Evolutionary conservation across 2,888 invertebrate species (phyloP).

Genomic region (Latrodectus hesperus): DNA sequence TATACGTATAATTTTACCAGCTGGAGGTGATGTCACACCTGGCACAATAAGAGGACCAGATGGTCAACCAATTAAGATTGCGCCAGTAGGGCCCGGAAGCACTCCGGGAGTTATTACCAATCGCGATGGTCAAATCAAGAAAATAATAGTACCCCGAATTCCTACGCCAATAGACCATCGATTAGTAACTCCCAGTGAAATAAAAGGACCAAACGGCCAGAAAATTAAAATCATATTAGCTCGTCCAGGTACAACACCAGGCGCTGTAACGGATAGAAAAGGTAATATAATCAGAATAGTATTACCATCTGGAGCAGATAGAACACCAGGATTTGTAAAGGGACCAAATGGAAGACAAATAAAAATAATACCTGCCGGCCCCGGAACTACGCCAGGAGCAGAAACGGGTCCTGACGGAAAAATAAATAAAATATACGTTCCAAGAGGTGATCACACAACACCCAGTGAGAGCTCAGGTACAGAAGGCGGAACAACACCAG

Average conservation of each 20-base stretch:
- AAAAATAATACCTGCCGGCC: slow-evolving; percentile 7
- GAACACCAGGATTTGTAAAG: slow-evolving; percentile 15
- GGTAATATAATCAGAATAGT: background rate
- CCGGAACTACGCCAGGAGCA: background rate
- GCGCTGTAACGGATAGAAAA: background rate
- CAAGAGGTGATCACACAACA: background rate
- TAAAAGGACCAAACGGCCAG: background rate
- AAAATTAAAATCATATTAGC: background rate
- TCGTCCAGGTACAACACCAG: background rate
- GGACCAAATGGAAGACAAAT: slow-evolving; percentile 27
- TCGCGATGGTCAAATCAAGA: background rate
- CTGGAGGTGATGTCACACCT: background rate
- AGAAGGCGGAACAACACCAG: background rate
- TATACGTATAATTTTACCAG: background rate
- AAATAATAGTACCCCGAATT: background rate
- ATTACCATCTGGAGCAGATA: background rate
- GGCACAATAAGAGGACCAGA: background rate
- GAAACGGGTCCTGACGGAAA: background rate
- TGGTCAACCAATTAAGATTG: background rate
- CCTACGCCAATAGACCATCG: background rate
- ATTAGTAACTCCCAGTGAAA: background rate
- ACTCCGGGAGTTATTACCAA: background rate
- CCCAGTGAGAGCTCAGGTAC: too few relatives aligned
- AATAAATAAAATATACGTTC: background rate
- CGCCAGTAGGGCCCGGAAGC: background rate